Percentiles rank a stretch among this genome's conserved stretches.
Evolutionary conservation across 2,797 vertebrate species (phyloP).

Genomic region (Aeoliscus strigatus): DNA sequence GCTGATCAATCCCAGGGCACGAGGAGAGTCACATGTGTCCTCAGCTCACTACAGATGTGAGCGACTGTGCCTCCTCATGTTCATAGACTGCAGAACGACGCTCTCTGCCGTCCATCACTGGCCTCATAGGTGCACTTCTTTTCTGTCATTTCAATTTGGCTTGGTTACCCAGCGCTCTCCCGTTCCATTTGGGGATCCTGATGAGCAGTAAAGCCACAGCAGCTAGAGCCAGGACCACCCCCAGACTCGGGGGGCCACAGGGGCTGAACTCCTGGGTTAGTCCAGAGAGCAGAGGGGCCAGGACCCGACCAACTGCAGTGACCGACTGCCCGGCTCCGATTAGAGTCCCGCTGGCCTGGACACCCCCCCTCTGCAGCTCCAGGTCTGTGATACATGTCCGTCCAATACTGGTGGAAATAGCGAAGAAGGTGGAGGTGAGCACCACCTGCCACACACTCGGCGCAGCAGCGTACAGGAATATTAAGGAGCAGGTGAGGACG

Average conservation of each 20-base stretch:
- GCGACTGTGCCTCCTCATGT: too few species aligned
- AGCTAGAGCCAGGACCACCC: slow-evolving; percentile 77
- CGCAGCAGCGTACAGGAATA: slow-evolving; percentile 79
- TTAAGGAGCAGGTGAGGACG: slow-evolving; percentile 76
- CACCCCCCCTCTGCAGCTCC: slow-evolving; percentile 81
- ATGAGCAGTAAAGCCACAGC: slow-evolving; percentile 80
- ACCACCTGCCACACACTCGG: slow-evolving; percentile 77
- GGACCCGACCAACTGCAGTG: slow-evolving; percentile 84
- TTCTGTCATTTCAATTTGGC: not conserved
- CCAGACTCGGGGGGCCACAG: slow-evolving; percentile 86
- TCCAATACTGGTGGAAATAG: slow-evolving; percentile 88
- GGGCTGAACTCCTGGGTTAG: slow-evolving; percentile 91
- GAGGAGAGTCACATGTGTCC: not conserved
- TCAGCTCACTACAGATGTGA: slow-evolving; percentile 3
- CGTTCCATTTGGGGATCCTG: slow-evolving; percentile 74
- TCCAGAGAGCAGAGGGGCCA: slow-evolving; percentile 89
- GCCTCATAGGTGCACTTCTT: slow-evolving; percentile 34
- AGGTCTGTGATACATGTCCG: slow-evolving; percentile 89
- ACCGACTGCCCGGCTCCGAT: slow-evolving; percentile 93
- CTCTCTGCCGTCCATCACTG: slow-evolving; percentile 16
- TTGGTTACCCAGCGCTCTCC: slow-evolving; percentile 25
- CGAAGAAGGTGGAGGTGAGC: slow-evolving; percentile 84
- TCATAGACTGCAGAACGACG: too few species aligned
- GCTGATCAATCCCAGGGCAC: slow-evolving; percentile 5
- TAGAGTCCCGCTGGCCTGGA: slow-evolving; percentile 82